Evolutionary conservation across 2,888 invertebrate species (phyloP), one percentile per base, ranked within the genome.

Genomic region (Watsonalla cultraria): DNA sequence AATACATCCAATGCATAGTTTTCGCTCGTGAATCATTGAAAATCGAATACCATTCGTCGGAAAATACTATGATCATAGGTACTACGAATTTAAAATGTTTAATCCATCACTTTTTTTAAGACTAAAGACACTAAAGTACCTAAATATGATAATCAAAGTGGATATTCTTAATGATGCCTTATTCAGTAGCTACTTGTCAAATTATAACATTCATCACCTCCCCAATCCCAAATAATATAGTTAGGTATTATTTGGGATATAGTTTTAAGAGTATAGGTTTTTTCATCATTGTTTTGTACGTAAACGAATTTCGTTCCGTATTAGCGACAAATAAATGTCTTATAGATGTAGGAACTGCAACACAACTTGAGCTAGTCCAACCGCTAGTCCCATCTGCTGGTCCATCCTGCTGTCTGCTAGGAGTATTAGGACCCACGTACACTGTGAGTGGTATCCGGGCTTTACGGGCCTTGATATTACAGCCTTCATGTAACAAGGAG

Each of bases 41-140:
- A 82, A 92, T 98, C 39, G 94, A 95, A 64, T 98, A 96, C 77
- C 94, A 95, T 80, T 95, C 95, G 13, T 94, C 96, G 11, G 95
- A 96, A 81, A 93, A 96, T 56, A 94, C 94, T 8, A 94, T 96
- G 76, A 92, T 95, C 70, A 96, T 98, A 66, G 97, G 97, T 96
- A 90, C 4, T 24, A 24, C 4, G 24, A 24, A 24, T 24, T 24
- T 1, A 24, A 24, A 24, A n/a, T n/a, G n/a, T n/a, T n/a, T n/a
- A n/a, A n/a, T n/a, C 24, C 24, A 24, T 24, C 24, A 24, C 24
- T 24, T n/a, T n/a, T n/a, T n/a, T n/a, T n/a, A n/a, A n/a, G n/a
- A n/a, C n/a, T n/a, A n/a, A n/a, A n/a, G n/a, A n/a, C n/a, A n/a
- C n/a, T n/a, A n/a, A n/a, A n/a, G n/a, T n/a, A n/a, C n/a, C n/a